phyloP scores from a whole-genome alignment of 2,888 invertebrate species.

The Agrochola lychnidis region DNA sequence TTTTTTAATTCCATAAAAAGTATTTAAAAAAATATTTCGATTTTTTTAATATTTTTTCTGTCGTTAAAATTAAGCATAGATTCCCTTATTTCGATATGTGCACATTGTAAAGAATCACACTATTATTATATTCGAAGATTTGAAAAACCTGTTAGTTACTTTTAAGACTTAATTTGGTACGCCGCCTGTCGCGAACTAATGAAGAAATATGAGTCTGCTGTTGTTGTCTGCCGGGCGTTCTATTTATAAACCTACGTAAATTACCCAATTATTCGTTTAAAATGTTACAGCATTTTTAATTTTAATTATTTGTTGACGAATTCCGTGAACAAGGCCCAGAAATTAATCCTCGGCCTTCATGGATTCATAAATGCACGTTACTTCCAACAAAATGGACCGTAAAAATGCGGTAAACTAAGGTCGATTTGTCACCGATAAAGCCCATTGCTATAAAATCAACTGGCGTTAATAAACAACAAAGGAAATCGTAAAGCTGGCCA shows the following conservation, averaged over 20 bases:
- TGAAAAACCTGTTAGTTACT: conserved; percentile 51
- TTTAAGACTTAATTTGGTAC: conserved; percentile 62
- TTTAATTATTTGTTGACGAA: conserved; percentile 6
- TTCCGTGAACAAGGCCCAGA: conserved; percentile 14
- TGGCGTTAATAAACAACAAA: conserved; percentile 63
- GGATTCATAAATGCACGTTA: conserved; percentile 49
- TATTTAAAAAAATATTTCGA: too few relatives aligned
- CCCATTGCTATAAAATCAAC: conserved; percentile 63
- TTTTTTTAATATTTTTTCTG: too few relatives aligned
- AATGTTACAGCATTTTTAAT: conserved; percentile 33
- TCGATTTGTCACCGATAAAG: conserved; percentile 75
- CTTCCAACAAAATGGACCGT: conserved; percentile 66
- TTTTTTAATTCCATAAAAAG: too few relatives aligned
- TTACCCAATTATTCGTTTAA: conserved; percentile 66
- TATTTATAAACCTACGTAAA: conserved; percentile 70
- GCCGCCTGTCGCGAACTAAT: conserved; percentile 68
- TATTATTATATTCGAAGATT: conserved; percentile 23
- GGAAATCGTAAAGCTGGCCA: conserved; percentile 59
- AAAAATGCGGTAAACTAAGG: conserved; percentile 70
- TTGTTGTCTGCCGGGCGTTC: conserved; percentile 57
- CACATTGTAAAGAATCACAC: too few relatives aligned
- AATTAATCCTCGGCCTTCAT: conserved; percentile 59
- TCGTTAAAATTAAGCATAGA: too few relatives aligned
- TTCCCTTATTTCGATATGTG: too few relatives aligned
- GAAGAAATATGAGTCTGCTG: conserved; percentile 72